Evolutionary conservation across 2,797 vertebrate genomes (phyloP).

Genomic region (Microchirus variegatus): DNA sequence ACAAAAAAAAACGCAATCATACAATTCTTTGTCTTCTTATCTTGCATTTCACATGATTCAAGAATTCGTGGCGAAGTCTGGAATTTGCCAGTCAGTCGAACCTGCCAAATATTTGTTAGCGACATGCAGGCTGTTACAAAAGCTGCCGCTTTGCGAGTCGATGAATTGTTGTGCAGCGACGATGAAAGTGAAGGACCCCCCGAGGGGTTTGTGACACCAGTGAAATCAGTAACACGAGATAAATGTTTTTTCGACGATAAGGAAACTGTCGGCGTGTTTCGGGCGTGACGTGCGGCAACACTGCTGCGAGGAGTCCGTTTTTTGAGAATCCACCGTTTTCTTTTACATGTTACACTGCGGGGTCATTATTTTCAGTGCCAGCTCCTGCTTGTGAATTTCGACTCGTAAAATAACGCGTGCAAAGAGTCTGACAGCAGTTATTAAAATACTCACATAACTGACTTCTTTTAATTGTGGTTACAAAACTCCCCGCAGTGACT

Average conservation of each 20-base stretch:
- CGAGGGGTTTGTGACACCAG: neutral
- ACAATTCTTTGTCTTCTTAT: neutral
- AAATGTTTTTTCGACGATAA: constrained; percentile 11
- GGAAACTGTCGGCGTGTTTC: too few species aligned
- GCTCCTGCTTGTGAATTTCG: too few species aligned
- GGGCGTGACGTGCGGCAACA: neutral
- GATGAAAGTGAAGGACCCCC: neutral
- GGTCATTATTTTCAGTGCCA: neutral
- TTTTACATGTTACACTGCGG: too few species aligned
- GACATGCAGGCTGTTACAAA: neutral
- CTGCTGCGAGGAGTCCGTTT: too few species aligned
- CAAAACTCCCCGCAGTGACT: too few species aligned
- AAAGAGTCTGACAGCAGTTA: too few species aligned
- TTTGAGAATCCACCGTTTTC: too few species aligned
- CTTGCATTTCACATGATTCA: neutral
- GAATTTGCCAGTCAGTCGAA: neutral
- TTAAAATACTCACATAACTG: too few species aligned
- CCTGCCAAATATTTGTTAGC: neutral
- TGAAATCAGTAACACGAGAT: constrained; percentile 16
- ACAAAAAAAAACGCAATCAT: too few species aligned
- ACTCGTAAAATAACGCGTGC: too few species aligned
- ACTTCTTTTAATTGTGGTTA: too few species aligned
- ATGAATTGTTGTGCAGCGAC: constrained; percentile 3
- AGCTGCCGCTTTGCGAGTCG: constrained; percentile 5
- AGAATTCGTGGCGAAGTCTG: neutral